A percentile compares a stretch with the other conserved stretches of the same genome.
phyloP scores from a whole-genome alignment of 2,888 invertebrate genomes.

The Amorpha juglandis region DNA sequence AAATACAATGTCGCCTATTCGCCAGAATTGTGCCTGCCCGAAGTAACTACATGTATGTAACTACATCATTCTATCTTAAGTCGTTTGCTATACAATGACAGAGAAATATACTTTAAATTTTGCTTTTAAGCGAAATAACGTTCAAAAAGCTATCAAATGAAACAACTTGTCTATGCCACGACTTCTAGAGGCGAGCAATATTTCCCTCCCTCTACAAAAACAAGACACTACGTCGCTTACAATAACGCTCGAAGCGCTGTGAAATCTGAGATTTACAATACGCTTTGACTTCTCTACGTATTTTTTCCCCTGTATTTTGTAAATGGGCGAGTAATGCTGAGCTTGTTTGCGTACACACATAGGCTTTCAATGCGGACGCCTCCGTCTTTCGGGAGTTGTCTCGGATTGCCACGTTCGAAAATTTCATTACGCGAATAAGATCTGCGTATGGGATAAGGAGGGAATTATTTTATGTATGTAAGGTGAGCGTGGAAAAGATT shows the following conservation, averaged over 20 bases:
- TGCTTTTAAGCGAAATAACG: too few species aligned
- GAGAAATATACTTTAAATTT: too few species aligned
- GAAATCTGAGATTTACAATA: constrained; percentile 14
- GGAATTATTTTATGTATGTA: constrained; percentile 8
- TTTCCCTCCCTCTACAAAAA: not conserved
- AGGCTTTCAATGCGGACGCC: constrained; percentile 50
- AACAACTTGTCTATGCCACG: not conserved
- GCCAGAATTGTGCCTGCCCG: too few species aligned
- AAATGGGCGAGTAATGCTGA: constrained; percentile 45
- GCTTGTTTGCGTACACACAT: constrained; percentile 68
- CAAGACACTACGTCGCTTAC: not conserved
- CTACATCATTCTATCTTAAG: too few species aligned
- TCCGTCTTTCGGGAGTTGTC: constrained; percentile 20
- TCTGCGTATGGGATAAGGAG: constrained; percentile 2
- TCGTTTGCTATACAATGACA: too few species aligned
- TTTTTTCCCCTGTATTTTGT: constrained; percentile 22
- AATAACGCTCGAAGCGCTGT: not conserved
- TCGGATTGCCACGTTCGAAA: constrained; percentile 15
- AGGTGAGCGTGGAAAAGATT: not conserved
- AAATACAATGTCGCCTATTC: too few species aligned
- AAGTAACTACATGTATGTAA: too few species aligned
- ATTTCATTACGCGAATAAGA: constrained; percentile 20
- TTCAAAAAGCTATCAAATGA: not conserved
- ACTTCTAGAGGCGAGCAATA: not conserved
- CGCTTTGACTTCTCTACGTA: constrained; percentile 20